Percentiles rank a stretch among this genome's conserved stretches.
These are phyloP conservation scores for Chaenodraco wilsoni DNA, from an alignment of 2,797 vertebrate species.

Conservation along the genomic window DNA sequence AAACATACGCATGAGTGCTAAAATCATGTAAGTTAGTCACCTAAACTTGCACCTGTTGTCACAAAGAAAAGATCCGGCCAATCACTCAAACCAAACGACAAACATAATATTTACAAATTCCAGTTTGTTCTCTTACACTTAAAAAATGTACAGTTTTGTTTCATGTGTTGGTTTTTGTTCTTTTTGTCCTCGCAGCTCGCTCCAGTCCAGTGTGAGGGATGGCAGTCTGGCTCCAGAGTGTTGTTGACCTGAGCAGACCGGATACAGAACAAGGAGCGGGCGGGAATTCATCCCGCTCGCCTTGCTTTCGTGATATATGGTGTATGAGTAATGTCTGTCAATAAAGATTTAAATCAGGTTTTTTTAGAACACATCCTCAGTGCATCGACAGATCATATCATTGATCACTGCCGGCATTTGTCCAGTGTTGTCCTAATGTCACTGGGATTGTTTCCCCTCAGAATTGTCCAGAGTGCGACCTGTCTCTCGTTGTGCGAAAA, in stretches of 20 bases:
- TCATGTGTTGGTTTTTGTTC: slow-evolving; percentile 64
- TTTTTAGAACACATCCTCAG: slow-evolving; percentile 66
- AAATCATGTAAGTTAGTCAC: slow-evolving; percentile 59
- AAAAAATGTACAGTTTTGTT: slow-evolving; percentile 85
- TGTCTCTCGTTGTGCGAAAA: slow-evolving; percentile 75
- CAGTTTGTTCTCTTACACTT: slow-evolving; percentile 83
- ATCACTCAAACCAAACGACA: slow-evolving; percentile 85
- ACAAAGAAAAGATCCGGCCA: slow-evolving; percentile 81
- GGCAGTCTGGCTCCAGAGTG: slow-evolving; percentile 75
- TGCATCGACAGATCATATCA: slow-evolving; percentile 54
- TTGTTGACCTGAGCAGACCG: slow-evolving; percentile 67
- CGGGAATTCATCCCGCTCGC: slow-evolving; percentile 34
- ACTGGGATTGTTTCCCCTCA: slow-evolving; percentile 44
- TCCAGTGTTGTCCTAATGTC: slow-evolving; percentile 69
- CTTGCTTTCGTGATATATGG: slow-evolving; percentile 62
- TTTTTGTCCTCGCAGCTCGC: slow-evolving; percentile 59
- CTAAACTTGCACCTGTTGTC: slow-evolving; percentile 85
- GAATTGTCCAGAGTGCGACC: slow-evolving; percentile 70
- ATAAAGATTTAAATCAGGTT: slow-evolving; percentile 51
- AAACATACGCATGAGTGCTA: slow-evolving; percentile 59
- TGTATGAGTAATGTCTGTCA: slow-evolving; percentile 73
- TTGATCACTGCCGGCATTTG: slow-evolving; percentile 40
- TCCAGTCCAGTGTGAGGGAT: slow-evolving; percentile 73
- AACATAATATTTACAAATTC: slow-evolving; percentile 90
- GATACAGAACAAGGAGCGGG: slow-evolving; percentile 56